phyloP scores from a whole-genome alignment of 2,888 invertebrate species.

The Diarsia dahlii region DNA sequence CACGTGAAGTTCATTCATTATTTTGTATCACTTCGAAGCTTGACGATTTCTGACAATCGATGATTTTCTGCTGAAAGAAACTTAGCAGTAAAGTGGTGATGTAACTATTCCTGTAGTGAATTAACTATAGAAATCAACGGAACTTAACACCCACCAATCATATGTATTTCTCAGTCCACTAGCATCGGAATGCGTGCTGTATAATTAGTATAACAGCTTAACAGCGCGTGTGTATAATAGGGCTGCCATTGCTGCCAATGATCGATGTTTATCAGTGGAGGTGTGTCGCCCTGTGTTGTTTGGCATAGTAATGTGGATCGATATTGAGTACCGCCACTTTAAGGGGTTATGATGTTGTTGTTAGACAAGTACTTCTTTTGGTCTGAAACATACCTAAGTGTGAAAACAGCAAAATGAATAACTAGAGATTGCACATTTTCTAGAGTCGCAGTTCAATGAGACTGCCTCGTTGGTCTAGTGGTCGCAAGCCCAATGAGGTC shows the following conservation, averaged over 20 bases:
- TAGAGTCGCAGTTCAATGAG: no score
- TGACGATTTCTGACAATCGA: neutral
- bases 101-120: neutral
- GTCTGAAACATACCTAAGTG: no score
- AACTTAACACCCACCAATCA: neutral
- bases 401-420: no score
- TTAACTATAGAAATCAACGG: neutral
- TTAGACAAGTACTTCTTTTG: no score
- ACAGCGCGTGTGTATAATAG: slow-evolving; percentile 60
- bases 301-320: slow-evolving; percentile 36
- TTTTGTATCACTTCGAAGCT: no score
- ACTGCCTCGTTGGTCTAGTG: no score
- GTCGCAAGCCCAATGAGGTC: no score
- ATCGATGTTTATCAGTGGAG: slow-evolving; percentile 60
- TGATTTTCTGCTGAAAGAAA: neutral
- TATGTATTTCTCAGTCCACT: neutral
- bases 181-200: slow-evolving; percentile 23
- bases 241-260: slow-evolving; percentile 45
- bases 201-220: slow-evolving; percentile 50
- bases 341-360: slow-evolving; percentile 19
- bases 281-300: slow-evolving; percentile 54
- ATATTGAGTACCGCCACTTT: slow-evolving; percentile 22
- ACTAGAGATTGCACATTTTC: no score
- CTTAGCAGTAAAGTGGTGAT: neutral
- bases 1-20: no score